Evolutionary conservation across 2,113 vertebrate species (phyloP).

Genomic region (Calidris pugnax): DNA sequence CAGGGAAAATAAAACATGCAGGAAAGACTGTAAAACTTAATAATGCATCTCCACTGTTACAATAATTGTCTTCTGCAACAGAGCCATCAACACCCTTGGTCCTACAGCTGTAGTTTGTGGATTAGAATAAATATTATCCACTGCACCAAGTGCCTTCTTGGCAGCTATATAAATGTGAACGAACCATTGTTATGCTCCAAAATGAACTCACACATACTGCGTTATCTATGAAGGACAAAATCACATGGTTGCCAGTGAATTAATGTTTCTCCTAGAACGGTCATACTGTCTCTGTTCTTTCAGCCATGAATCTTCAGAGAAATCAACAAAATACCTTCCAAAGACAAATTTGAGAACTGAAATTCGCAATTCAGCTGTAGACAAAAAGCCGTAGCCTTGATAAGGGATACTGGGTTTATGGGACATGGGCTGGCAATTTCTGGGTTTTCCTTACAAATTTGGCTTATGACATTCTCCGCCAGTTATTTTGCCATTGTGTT

Average conservation of each 20-base stretch:
- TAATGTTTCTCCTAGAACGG: neutral
- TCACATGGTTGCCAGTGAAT: neutral
- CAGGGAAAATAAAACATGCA: neutral
- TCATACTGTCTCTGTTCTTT: neutral
- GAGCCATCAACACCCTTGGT: neutral
- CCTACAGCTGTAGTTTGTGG: neutral
- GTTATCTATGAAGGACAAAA: neutral
- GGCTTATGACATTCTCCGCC: neutral
- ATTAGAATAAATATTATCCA: neutral
- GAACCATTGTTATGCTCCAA: neutral
- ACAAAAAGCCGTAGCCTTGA: neutral
- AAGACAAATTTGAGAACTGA: neutral
- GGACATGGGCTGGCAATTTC: neutral
- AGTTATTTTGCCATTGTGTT: neutral
- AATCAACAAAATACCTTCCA: neutral
- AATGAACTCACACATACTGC: neutral
- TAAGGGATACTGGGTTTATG: neutral
- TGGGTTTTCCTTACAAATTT: neutral
- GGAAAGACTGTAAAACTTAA: neutral
- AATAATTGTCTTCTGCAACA: neutral
- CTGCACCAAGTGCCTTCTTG: neutral
- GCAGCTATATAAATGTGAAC: neutral
- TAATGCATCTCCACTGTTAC: neutral
- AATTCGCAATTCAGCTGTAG: neutral
- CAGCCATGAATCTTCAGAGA: neutral